Percentiles rank a stretch among this genome's conserved stretches.
Conservation (phyloP, 2,888 invertebrate species). For the Horisme vitalbata region DNA sequence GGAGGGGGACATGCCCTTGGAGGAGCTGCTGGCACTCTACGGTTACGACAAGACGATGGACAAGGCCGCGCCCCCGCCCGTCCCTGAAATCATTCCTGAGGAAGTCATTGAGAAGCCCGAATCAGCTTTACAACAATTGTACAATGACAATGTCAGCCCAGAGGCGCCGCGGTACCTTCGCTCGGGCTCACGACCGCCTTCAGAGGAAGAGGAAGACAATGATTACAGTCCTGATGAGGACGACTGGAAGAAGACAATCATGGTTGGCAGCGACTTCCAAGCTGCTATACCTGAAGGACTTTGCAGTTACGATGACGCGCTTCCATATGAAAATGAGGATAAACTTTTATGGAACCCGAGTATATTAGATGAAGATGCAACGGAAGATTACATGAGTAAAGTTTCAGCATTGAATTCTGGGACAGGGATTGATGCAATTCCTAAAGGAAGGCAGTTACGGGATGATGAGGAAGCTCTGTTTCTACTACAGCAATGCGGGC, state of each 20-base stretch:
- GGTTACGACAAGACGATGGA: constrained; percentile 85
- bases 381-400: constrained; percentile 91
- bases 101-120: constrained; percentile 67
- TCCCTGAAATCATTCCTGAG: constrained; percentile 63
- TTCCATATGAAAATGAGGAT: constrained; percentile 97
- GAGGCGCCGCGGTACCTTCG: constrained; percentile 74
- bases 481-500: constrained; percentile 95
- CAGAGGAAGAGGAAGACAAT: constrained; percentile 92
- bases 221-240: constrained; percentile 93
- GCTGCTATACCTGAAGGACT: constrained; percentile 96
- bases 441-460: constrained; percentile 89
- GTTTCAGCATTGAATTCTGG: constrained; percentile 75
- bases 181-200: constrained; percentile 88
- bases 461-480: constrained; percentile 96
- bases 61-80: constrained; percentile 60
- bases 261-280: constrained; percentile 97
- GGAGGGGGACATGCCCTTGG: constrained; percentile 98
- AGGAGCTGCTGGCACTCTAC: constrained; percentile 95
- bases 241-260: constrained; percentile 96
- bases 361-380: constrained; percentile 86
- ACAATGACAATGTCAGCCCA: constrained; percentile 64
- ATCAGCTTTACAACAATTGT: constrained; percentile 75
- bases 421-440: constrained; percentile 80
- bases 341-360: constrained; percentile 96
- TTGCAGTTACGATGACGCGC: constrained; percentile 95